Evolutionary conservation across 2,113 vertebrate genomes (phyloP), one percentile per base, ranked within the genome.

Genomic region (Ailuropoda melanoleuca): DNA sequence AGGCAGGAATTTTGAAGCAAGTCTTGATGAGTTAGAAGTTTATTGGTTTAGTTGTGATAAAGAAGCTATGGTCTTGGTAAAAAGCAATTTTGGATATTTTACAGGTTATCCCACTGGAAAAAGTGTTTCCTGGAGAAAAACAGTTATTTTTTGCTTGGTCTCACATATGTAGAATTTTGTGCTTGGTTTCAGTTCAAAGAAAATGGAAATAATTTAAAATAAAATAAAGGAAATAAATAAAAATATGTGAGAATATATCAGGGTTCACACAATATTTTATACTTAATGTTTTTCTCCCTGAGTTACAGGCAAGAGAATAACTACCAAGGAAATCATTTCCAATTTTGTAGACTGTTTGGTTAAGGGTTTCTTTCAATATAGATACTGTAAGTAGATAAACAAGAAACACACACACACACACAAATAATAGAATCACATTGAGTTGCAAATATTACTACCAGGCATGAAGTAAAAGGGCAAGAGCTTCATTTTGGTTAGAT

Each of bases 131-230:
- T n/a, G 24, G 3, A 31, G 37, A 50, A 70, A 96, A 91, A 88
- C 31, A 26, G 21, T 14, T 58, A 66, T 48, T 60, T 62, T 89
- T 74, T 21, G 0, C 50, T 89, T 95, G 0, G 5, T 68, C 10
- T 93, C 18, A 60, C 23, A 60, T 50, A 46, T 29, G 6, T 13
- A 77, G 31, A 2, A 43, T 77, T 90, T 50, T 86, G 39, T 82
- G 39, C 6, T 82, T 92, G 29, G 15, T 68, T 94, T 97, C 17
- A 50, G 14, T 90, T 88, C 14, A 83, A 83, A 92, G 55, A 94
- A 81, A 89, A 92, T 80, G 72, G 43, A 43, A 11, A 31, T 81
- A 80, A 90, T 48, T 60, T 74, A 83, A 50, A 43, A 55, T 34
- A 48, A 81, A 46, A 62, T n/a, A n/a, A n/a, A n/a, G n/a, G n/a